Percentiles rank a stretch among this genome's conserved stretches.
phyloP scores from a whole-genome alignment of 1,140 invertebrate genomes.

The Galleria mellonella region DNA sequence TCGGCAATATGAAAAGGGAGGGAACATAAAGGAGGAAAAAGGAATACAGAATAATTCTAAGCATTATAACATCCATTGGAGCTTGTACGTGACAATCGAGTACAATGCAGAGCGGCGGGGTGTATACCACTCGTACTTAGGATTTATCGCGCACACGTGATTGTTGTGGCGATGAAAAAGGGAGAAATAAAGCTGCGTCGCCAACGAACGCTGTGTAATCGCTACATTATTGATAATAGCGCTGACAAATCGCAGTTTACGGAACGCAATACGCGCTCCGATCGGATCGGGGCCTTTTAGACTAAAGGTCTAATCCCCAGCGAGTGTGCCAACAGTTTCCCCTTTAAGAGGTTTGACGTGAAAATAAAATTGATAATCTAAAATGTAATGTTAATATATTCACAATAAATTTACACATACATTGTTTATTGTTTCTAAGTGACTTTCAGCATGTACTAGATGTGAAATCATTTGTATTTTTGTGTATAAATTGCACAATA shows the following conservation, averaged over 20 bases:
- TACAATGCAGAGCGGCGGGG: background rate
- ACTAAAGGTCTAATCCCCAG: background rate
- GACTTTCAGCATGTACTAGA: no score
- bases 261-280: background rate
- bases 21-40: constrained; percentile 26
- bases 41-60: constrained; percentile 37
- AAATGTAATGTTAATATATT: no score
- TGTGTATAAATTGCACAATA: no score
- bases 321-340: background rate
- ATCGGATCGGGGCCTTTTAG: background rate
- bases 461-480: no score
- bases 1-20: constrained; percentile 12
- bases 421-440: no score
- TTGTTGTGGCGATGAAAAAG: constrained; percentile 15
- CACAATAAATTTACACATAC: no score
- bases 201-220: constrained; percentile 6
- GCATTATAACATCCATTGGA: constrained; percentile 42
- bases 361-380: background rate
- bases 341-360: background rate
- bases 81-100: constrained; percentile 27
- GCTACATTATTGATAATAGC: constrained; percentile 17
- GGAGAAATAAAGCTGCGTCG: background rate
- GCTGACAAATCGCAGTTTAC: constrained; percentile 6
- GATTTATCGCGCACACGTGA: constrained; percentile 38
- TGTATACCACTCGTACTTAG: background rate